A percentile compares a stretch with the other conserved stretches of the same genome.
Conservation (phyloP, 2,888 invertebrate genomes). For the Xanthorhoe designata region DNA sequence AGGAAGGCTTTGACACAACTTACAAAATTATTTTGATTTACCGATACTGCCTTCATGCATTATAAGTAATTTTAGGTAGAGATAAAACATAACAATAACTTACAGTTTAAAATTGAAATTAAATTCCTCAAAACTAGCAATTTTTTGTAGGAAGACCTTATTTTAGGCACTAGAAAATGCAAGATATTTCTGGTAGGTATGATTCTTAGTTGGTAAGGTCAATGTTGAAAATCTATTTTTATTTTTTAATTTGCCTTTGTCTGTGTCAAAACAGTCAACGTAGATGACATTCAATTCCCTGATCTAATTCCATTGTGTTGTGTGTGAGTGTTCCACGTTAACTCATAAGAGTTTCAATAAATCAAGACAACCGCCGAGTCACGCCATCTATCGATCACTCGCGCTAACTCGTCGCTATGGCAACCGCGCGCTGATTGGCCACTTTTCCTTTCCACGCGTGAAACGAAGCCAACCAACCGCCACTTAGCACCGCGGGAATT, state of each 20-base stretch:
- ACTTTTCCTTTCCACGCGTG: conserved; percentile 58
- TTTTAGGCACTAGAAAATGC: too few species aligned
- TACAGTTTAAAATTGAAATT: too few species aligned
- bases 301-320: conserved; percentile 16
- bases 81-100: background rate
- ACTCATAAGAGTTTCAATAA: conserved; percentile 25
- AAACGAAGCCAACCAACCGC: conserved; percentile 59
- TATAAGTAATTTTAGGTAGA: background rate
- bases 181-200: too few species aligned
- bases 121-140: too few species aligned
- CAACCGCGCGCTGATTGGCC: conserved; percentile 81
- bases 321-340: conserved; percentile 17
- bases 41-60: background rate
- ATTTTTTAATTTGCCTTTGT: background rate
- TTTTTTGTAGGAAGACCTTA: too few species aligned
- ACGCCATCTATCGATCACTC: conserved; percentile 71
- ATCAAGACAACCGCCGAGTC: conserved; percentile 31
- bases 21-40: background rate
- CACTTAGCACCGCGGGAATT: conserved; percentile 55
- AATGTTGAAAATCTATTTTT: too few species aligned
- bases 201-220: too few species aligned
- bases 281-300: conserved; percentile 8
- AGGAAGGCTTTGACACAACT: background rate
- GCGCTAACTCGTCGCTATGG: conserved; percentile 70
- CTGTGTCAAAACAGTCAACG: background rate